Evolutionary conservation across 37 sponge, comb jelly and placozoan genomes (phyloP), one percentile per base, ranked within the genome.

Genomic region (Diacarnus erythraeanus): DNA sequence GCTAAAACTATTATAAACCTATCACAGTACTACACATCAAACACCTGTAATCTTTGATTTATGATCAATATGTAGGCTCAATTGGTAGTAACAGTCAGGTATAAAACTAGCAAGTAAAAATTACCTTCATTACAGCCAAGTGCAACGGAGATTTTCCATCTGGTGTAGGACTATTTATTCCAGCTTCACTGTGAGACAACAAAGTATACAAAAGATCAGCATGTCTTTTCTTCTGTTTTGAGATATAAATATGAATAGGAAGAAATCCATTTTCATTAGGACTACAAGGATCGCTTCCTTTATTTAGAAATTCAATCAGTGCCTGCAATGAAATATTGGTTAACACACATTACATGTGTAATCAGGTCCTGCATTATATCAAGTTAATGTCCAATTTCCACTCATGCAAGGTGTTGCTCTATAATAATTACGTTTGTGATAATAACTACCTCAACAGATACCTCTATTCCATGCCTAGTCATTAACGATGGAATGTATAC

Each of bases 81-180:
- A 12, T 47, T 47, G 10, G 12, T 47, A 15, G 51, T 6, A 47
- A 47, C 12, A 12, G 51, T 12, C 51, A 47, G 18, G 39, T 69
- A 5, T 69, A 8, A 29, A 36, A 69, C 8, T 27, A 10, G 33
- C 34, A 18, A 59, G 39, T n/a, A 15, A 38, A 71, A n/a, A n/a
- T n/a, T n/a, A n/a, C n/a, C n/a, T n/a, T n/a, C n/a, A n/a, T 12
- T 47, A 80, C 47, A 9, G 88, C 88, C 38, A 88, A 3, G 51
- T 82, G 88, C 0, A 88, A 71, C 2, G 82, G 74, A 2, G 82
- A 56, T 31, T 30, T 40, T 15, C 78, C 74, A 43, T 42, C 33
- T 1, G 38, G 10, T 35, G 59, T 61, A 17, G 38, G 23, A 0
- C 69, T 2, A 30, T 88, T 38, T 22, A 88, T 59, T 44, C 82